These are phyloP conservation scores for Odontesthes bonariensis DNA, from an alignment of 2,113 vertebrate species.

Conservation along the genomic window DNA sequence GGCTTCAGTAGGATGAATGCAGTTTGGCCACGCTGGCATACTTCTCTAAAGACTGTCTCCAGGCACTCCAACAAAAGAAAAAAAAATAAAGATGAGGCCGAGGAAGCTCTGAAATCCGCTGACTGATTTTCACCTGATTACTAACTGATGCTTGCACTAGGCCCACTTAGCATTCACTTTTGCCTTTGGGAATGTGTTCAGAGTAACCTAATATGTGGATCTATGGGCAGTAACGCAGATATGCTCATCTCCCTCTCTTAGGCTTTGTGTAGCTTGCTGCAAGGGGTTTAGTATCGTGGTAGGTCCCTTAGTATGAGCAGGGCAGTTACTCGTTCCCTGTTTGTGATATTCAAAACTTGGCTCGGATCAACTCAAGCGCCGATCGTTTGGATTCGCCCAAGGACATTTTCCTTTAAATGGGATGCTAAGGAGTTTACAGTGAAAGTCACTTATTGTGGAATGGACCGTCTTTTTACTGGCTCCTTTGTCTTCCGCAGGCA, in stretches of 20 bases:
- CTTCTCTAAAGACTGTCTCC: constrained; percentile 28
- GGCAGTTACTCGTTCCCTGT: constrained; percentile 64
- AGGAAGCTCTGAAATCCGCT: constrained; percentile 49
- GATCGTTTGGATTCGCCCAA: constrained; percentile 75
- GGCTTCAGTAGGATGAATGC: constrained; percentile 38
- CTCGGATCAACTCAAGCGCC: constrained; percentile 72
- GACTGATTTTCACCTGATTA: constrained; percentile 73
- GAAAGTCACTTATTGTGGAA: constrained; percentile 76
- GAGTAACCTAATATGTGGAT: constrained; percentile 70
- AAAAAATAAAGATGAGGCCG: constrained; percentile 48
- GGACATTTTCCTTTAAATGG: constrained; percentile 82
- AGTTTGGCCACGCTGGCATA: constrained; percentile 40
- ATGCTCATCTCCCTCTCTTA: constrained; percentile 68
- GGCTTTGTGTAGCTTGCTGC: constrained; percentile 65
- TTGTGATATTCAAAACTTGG: constrained; percentile 82
- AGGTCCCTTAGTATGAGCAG: constrained; percentile 66
- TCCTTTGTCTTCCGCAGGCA: constrained; percentile 77
- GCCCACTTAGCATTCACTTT: constrained; percentile 63
- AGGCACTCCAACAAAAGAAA: constrained; percentile 42
- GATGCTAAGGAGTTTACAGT: constrained; percentile 74
- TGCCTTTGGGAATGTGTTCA: constrained; percentile 59
- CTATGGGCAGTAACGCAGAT: constrained; percentile 56
- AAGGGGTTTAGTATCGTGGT: constrained; percentile 77
- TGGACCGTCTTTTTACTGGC: constrained; percentile 78
- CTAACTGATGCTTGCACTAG: constrained; percentile 71